phyloP scores from a whole-genome alignment of 2,113 vertebrate genomes.

The Sorex araneus region DNA sequence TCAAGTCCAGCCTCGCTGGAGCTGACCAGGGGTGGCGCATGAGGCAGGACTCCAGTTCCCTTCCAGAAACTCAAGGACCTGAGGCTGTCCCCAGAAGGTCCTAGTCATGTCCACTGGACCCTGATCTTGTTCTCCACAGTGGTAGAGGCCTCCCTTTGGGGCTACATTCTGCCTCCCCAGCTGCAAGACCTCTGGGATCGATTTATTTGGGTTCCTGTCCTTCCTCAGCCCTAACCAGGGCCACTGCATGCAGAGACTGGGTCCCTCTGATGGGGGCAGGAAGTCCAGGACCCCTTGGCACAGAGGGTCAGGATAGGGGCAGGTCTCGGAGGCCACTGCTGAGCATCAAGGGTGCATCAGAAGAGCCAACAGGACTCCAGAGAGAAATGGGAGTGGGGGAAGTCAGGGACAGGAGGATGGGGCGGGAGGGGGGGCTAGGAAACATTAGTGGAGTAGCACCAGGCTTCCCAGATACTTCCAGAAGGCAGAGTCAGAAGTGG shows the following conservation, averaged over 20 bases:
- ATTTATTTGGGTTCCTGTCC: background rate
- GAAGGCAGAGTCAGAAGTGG: slow-evolving; percentile 18
- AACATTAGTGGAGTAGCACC: background rate
- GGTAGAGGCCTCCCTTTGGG: background rate
- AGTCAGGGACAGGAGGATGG: background rate
- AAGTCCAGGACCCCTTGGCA: background rate
- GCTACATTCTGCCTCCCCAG: background rate
- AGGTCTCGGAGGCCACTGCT: background rate
- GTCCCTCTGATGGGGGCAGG: background rate
- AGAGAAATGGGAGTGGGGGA: background rate
- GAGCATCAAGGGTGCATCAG: background rate
- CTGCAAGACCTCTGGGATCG: background rate
- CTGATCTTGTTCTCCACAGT: background rate
- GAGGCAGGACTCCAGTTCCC: background rate
- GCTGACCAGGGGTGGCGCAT: background rate
- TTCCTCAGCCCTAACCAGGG: background rate
- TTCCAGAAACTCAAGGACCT: background rate
- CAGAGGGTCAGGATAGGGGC: background rate
- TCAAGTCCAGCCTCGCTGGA: background rate
- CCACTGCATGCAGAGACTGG: background rate
- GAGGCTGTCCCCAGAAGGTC: background rate
- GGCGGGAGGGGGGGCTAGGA: too few relatives aligned
- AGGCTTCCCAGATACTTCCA: slow-evolving; percentile 38
- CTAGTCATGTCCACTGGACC: too few relatives aligned
- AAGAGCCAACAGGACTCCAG: background rate